These are phyloP conservation scores for Clarias platycephalus DNA, from an alignment of 2,797 vertebrate species.

Conservation along the genomic window DNA sequence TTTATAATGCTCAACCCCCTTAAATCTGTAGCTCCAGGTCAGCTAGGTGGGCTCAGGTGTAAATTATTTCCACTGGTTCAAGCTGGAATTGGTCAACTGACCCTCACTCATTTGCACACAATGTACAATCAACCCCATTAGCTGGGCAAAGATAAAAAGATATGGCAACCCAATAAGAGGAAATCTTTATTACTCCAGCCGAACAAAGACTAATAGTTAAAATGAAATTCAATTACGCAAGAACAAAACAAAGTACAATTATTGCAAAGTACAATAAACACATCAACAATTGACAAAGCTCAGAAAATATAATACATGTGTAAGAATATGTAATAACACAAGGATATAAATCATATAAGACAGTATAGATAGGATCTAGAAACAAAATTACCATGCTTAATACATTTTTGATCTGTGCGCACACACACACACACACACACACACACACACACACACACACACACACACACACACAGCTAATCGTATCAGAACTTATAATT, in stretches of 20 bases:
- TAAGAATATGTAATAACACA: neutral
- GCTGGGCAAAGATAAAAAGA: neutral
- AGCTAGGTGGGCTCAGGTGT: neutral
- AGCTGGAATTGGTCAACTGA: too few species aligned
- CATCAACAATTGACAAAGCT: neutral
- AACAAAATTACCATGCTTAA: neutral
- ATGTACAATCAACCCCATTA: neutral
- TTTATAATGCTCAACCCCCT: neutral
- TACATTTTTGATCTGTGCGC: neutral
- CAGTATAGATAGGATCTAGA: neutral
- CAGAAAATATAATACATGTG: neutral
- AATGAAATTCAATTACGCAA: neutral
- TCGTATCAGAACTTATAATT: slow-evolving; percentile 70
- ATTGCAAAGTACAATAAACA: neutral
- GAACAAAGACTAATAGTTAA: neutral
- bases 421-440: neutral
- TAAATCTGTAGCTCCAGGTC: neutral
- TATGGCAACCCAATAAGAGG: neutral
- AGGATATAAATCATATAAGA: neutral
- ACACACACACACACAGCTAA: slow-evolving; percentile 61
- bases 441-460: slow-evolving; percentile 4
- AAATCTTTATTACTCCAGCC: neutral
- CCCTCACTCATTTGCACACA: neutral
- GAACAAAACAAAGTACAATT: neutral
- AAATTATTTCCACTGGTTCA: neutral